Conservation (phyloP, 2,113 vertebrate species). For the Anas platyrhynchos region DNA sequence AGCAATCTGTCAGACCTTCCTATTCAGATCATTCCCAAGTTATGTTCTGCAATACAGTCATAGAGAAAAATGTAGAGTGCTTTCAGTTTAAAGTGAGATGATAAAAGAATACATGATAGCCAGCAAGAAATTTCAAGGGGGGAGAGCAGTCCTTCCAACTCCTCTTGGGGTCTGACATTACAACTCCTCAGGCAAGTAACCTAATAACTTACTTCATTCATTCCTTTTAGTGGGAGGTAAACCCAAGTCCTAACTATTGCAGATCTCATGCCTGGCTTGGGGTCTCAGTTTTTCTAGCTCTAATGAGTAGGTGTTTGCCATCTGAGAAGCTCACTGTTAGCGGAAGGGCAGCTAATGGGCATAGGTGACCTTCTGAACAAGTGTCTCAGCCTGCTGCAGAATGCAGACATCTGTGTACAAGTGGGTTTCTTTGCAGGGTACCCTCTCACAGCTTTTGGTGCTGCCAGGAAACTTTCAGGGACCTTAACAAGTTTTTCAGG, state of each 20-base stretch:
- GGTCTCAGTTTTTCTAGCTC: background rate
- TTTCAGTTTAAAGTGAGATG: conserved; percentile 20
- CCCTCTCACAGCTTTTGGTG: background rate
- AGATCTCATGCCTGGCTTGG: background rate
- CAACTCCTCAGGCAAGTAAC: background rate
- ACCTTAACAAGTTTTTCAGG: background rate
- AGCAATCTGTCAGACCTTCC: conserved; percentile 27
- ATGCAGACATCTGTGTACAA: background rate
- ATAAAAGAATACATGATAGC: conserved; percentile 16
- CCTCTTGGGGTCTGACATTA: conserved; percentile 10
- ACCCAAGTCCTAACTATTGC: background rate
- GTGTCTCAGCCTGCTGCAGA: background rate
- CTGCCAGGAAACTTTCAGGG: background rate
- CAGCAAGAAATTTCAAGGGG: background rate
- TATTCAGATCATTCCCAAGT: conserved; percentile 27
- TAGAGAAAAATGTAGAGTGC: background rate
- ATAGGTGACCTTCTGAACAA: background rate
- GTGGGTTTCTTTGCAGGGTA: background rate
- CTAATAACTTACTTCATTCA: conserved; percentile 16
- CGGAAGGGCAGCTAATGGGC: background rate
- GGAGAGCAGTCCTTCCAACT: conserved; percentile 11
- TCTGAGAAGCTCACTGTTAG: background rate
- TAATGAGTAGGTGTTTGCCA: background rate
- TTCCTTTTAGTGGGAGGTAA: background rate
- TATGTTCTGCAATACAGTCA: background rate